Conservation (phyloP, 2,888 invertebrate genomes). For the Apodemia zela region DNA sequence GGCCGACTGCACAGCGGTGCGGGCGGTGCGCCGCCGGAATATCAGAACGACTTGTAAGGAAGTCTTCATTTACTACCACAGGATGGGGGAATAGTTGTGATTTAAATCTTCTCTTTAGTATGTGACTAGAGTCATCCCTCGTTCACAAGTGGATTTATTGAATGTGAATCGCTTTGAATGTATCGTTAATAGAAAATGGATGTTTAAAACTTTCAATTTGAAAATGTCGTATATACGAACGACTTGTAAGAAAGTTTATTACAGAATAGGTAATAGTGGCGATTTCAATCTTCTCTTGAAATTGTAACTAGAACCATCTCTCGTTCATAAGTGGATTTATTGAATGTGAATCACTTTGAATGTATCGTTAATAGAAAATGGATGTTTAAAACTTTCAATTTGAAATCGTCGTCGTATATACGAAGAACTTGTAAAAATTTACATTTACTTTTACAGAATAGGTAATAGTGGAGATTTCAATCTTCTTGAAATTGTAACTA, state of each 20-base stretch:
- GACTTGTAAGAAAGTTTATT: slow-evolving; percentile 61
- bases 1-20: slow-evolving; percentile 35
- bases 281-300: slow-evolving; percentile 51
- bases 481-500: slow-evolving; percentile 33
- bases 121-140: slow-evolving; percentile 18
- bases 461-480: slow-evolving; percentile 51
- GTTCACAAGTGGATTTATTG: slow-evolving; percentile 4
- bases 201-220: not conserved
- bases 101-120: slow-evolving; percentile 47
- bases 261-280: slow-evolving; percentile 41
- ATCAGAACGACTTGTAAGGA: slow-evolving; percentile 65
- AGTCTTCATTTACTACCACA: slow-evolving; percentile 64
- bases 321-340: not conserved
- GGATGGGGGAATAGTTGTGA: slow-evolving; percentile 46
- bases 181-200: slow-evolving; percentile 1
- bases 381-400: not conserved
- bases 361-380: not conserved
- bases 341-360: not conserved
- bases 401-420: slow-evolving; percentile 44
- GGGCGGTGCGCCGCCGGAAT: slow-evolving; percentile 44
- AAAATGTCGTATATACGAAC: slow-evolving; percentile 52
- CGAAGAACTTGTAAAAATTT: slow-evolving; percentile 64
- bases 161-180: slow-evolving; percentile 8
- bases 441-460: slow-evolving; percentile 50
- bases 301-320: slow-evolving; percentile 16